Evolutionary conservation across 2,113 vertebrate genomes (phyloP), one percentile per base, ranked within the genome.

Genomic region (Ptilonorhynchus violaceus): DNA sequence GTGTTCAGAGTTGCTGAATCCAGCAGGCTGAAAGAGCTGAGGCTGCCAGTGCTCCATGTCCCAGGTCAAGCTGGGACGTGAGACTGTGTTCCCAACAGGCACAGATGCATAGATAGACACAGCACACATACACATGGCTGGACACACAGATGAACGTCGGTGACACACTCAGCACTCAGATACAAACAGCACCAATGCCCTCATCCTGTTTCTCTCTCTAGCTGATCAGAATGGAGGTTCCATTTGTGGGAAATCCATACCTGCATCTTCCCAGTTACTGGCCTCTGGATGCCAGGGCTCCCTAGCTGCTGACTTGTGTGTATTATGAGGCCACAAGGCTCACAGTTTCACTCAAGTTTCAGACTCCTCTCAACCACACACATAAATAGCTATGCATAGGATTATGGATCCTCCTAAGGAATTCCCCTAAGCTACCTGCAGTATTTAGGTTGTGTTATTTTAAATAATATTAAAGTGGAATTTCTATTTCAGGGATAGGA

Each of bases 81-180:
- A 64, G 46, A 20, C 11, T 10, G 5, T 25, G 13, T 41, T 83
- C 21, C 35, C 5, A 0, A 3, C 4, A 58, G 35, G 7, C 72
- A 69, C 11, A 16, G 11, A 2, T 11, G 52, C 6, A 41, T 25
- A 14, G 19, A 15, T 13, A 24, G 2, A 7, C 30, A 21, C 12
- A n/a, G 35, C 18, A 6, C 27, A 27, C 1, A 1, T 13, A 27
- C 17, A 11, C 27, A 4, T 1, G 3, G 9, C 39, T 42, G 20
- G 23, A 7, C 11, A 35, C 35, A 37, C 14, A 22, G 21, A 25
- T 39, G 44, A n/a, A 23, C 20, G 24, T 8, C 16, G 19, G 17
- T 31, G 18, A 35, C 33, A 68, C 19, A 31, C 28, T 30, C 20
- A 56, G 13, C 17, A 56, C 33, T 67, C 37, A 59, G 22, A 16